Percentiles rank a stretch among this genome's conserved stretches.
These are phyloP conservation scores for Leptoclinus maculatus DNA, from an alignment of 2,797 vertebrate species.

Conservation along the genomic window DNA sequence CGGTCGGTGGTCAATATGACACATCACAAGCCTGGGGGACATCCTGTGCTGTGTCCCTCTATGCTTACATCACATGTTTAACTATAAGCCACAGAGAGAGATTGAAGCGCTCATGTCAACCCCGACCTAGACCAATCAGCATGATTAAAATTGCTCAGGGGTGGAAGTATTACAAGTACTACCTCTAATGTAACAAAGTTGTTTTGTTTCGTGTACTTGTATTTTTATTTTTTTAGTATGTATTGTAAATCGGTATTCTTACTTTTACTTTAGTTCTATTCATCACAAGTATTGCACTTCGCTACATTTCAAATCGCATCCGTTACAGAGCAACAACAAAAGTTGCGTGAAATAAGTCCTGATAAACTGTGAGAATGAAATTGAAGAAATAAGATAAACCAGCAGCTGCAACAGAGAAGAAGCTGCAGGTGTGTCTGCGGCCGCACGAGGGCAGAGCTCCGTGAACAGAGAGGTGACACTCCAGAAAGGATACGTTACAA, in stretches of 20 bases:
- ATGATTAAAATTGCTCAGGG: slow-evolving; percentile 40
- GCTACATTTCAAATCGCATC: neutral
- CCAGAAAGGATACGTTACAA: neutral
- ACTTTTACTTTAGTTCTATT: neutral
- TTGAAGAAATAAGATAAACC: neutral
- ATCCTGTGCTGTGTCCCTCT: slow-evolving; percentile 31
- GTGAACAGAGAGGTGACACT: neutral
- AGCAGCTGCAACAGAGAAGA: neutral
- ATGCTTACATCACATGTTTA: slow-evolving; percentile 25
- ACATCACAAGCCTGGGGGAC: slow-evolving; percentile 35
- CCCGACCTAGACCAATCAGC: slow-evolving; percentile 49
- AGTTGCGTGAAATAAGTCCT: accelerated
- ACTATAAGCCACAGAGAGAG: slow-evolving; percentile 22
- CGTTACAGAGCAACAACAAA: neutral
- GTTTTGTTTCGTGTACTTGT: neutral
- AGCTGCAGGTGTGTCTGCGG: neutral
- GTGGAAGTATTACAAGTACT: neutral
- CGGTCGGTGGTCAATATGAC: slow-evolving; percentile 27
- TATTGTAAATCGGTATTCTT: neutral
- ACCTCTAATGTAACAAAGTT: neutral
- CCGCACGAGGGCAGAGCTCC: neutral
- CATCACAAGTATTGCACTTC: neutral
- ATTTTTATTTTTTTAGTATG: neutral
- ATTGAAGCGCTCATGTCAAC: slow-evolving; percentile 5
- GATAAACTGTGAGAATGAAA: neutral